Base-by-base conservation (phyloP, 1,140 invertebrate genomes). In the Oryctes rhinoceros region DNA sequence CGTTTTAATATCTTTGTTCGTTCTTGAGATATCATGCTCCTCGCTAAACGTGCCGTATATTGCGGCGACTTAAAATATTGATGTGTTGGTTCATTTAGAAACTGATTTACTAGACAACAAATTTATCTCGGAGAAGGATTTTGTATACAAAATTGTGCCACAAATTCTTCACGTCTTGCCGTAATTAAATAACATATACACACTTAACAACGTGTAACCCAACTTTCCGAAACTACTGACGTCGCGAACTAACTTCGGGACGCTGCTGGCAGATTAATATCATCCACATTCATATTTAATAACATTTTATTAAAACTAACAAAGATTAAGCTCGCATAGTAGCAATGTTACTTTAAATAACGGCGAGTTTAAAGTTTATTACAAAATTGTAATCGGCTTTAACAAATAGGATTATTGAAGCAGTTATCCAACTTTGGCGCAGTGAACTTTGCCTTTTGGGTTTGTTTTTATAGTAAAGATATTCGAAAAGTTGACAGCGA, bases 371-470 rank as follows among this genome's bases (percentile, higher is more conserved):
- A 71, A 71, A 71, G 24, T 71, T 71, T 71, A 71, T 24, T 37
- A 71, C 65, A 71, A 71, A 71, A 71, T 71, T 71, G 65, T 71
- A 71, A 71, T 71, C 65, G 35, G 65, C 65, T 71, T 71, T 71
- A 71, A 71, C 65, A 71, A 71, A 71, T 71, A 71, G 65, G 65
- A 71, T 71, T 71, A 71, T 71, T 71, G 18, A 15, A 24, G 9
- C 18, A 71, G 65, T 71, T 71, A 71, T 10, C 35, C n/a, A 71
- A 71, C 65, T 71, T 37, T 35, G 20, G 11, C 11, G 65, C 13
- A 71, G 20, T 24, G 24, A 71, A 71, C 24, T 71, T 71, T 35
- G 65, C 24, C 18, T 59, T 59, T 59, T n/a, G 53, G 53, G 18
- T 71, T 35, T 30, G 24, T 71, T 71, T 71, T 71, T 30, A 0